phyloP scores from a whole-genome alignment of 2,113 vertebrate species.

The Zapornia atra region DNA sequence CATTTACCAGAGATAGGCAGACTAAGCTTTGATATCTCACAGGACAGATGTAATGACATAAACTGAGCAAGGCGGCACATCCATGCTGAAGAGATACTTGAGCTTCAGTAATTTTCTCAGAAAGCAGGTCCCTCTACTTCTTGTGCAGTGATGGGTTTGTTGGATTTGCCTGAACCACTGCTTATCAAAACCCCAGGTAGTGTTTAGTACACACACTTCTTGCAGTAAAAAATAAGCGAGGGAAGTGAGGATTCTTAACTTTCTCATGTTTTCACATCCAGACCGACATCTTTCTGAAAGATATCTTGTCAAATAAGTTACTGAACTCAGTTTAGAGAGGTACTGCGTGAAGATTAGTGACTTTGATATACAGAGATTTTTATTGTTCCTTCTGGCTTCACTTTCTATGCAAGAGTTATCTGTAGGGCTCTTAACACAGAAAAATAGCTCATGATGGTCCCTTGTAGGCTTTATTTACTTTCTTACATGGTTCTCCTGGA shows the following conservation, averaged over 20 bases:
- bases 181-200: neutral
- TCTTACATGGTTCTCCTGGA: neutral
- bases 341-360: neutral
- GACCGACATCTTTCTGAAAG: neutral
- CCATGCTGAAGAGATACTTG: neutral
- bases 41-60: neutral
- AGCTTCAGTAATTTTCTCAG: neutral
- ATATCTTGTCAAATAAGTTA: neutral
- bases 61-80: conserved; percentile 2
- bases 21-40: neutral
- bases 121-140: neutral
- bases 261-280: neutral
- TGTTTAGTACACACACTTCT: neutral
- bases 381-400: conserved; percentile 50
- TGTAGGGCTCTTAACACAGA: conserved; percentile 1
- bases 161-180: neutral
- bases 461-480: conserved; percentile 35
- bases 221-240: neutral
- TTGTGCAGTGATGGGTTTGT: neutral
- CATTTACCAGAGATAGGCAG: neutral
- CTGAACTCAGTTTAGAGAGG: neutral
- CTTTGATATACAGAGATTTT: conserved; percentile 40
- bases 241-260: neutral
- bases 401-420: conserved; percentile 42
- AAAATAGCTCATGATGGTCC: conserved; percentile 8